Conservation (phyloP, 2,888 invertebrate genomes). For the Macaria liturata region DNA sequence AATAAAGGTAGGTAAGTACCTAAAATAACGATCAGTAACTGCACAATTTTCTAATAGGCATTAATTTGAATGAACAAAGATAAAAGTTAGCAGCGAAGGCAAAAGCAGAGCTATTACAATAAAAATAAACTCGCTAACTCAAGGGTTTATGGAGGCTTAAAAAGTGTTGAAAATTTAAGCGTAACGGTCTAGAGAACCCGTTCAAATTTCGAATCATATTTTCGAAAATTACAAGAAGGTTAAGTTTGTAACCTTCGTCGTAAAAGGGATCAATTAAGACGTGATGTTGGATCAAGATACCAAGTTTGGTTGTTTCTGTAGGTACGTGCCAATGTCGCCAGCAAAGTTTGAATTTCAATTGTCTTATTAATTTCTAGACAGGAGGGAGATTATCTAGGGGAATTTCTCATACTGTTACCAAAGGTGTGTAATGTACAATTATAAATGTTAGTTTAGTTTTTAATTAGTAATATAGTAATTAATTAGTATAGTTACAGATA, state of each 20-base stretch:
- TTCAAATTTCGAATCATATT: constrained; percentile 14
- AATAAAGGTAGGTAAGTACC: background rate
- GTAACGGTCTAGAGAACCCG: constrained; percentile 20
- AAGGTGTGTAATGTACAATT: too few relatives aligned
- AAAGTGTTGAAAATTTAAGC: constrained; percentile 17
- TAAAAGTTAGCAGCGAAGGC: constrained; percentile 11
- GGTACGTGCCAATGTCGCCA: constrained; percentile 14
- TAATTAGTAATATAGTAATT: too few relatives aligned
- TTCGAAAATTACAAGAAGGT: constrained; percentile 9
- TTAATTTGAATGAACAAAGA: constrained; percentile 16
- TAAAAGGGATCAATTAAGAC: constrained; percentile 23
- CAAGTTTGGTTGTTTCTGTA: constrained; percentile 8
- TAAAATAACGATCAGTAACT: constrained; percentile 11
- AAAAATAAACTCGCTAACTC: constrained; percentile 15
- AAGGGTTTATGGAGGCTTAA: constrained; percentile 16
- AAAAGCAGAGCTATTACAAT: constrained; percentile 9
- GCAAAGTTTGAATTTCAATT: constrained; percentile 13
- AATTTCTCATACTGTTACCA: too few relatives aligned
- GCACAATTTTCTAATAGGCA: constrained; percentile 8
- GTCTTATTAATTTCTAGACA: constrained; percentile 9
- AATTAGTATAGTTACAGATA: too few relatives aligned
- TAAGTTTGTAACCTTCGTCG: constrained; percentile 14
- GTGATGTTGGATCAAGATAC: constrained; percentile 20
- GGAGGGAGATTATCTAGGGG: background rate
- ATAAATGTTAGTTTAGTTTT: too few relatives aligned